phyloP scores from a whole-genome alignment of 2,797 vertebrate genomes.

The Etheostoma nigrum region DNA sequence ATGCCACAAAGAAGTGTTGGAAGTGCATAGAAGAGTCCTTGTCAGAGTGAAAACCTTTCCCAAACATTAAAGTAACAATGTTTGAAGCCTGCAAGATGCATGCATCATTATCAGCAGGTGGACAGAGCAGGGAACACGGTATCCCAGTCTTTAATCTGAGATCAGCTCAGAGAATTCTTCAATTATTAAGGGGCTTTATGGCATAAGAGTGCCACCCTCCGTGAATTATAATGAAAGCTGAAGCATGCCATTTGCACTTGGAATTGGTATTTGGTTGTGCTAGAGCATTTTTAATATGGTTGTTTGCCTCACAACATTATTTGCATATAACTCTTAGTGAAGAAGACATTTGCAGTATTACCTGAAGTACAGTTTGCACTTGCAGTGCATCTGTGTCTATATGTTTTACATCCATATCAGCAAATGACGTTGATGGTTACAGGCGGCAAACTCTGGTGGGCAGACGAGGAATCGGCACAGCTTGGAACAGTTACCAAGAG shows the following conservation, averaged over 20 bases:
- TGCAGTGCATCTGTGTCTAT: background rate
- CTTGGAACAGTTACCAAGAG: conserved; percentile 94
- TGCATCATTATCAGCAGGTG: conserved; percentile 22
- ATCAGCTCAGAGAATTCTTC: conserved; percentile 51
- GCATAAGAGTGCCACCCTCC: conserved; percentile 28
- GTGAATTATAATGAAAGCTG: conserved; percentile 45
- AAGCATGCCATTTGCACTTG: conserved; percentile 28
- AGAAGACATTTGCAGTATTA: background rate
- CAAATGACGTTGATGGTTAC: conserved; percentile 49
- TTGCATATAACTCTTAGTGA: background rate
- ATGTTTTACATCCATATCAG: background rate
- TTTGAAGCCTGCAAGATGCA: conserved; percentile 34
- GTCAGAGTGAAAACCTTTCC: conserved; percentile 13
- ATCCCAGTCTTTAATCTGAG: conserved; percentile 49
- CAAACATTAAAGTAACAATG: conserved; percentile 18
- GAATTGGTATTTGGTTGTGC: conserved; percentile 22
- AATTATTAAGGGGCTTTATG: conserved; percentile 55
- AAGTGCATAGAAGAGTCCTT: conserved; percentile 11
- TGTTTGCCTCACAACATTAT: conserved; percentile 15
- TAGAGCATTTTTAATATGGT: conserved; percentile 18
- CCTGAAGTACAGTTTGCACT: background rate
- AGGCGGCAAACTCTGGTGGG: conserved; percentile 99
- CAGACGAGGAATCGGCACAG: conserved; percentile 93
- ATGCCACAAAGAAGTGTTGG: background rate
- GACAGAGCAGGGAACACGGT: conserved; percentile 23